Conservation (phyloP, 2,888 invertebrate genomes). For the Cerastoderma edule region DNA sequence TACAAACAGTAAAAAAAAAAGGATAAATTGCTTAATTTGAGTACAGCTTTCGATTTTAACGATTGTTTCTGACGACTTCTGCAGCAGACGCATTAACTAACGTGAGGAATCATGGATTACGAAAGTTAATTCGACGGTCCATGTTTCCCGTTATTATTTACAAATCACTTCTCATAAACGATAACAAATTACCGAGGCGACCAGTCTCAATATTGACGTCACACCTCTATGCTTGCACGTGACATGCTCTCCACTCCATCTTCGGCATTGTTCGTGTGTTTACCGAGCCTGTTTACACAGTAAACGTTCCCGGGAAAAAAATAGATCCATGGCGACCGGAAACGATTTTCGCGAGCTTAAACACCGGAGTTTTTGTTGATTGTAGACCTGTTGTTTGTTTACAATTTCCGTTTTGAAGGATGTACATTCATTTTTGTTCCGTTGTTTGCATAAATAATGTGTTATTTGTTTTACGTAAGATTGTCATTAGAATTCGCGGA, state of each 20-base stretch:
- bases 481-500: not conserved
- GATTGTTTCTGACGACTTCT: no score
- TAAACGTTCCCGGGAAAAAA: conserved; percentile 18
- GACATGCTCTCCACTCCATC: conserved; percentile 6
- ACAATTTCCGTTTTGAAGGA: conserved; percentile 20
- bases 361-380: conserved; percentile 7
- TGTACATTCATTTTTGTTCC: conserved; percentile 11
- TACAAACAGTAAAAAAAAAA: no score
- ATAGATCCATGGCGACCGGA: conserved; percentile 21
- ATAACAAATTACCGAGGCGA: conserved; percentile 22
- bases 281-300: conserved; percentile 20
- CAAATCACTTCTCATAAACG: conserved; percentile 25
- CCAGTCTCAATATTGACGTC: conserved; percentile 22
- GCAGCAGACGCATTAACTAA: no score
- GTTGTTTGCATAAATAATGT: conserved; percentile 12
- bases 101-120: no score
- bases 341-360: conserved; percentile 12
- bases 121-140: no score
- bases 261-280: conserved; percentile 24
- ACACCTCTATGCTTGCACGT: conserved; percentile 10
- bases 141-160: conserved; percentile 9
- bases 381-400: conserved; percentile 21
- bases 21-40: no score
- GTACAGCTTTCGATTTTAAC: no score
- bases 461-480: conserved; percentile 5